Percentiles rank a stretch among this genome's conserved stretches.
Conservation (phyloP, 2,797 vertebrate species). For the Crax fasciolata region DNA sequence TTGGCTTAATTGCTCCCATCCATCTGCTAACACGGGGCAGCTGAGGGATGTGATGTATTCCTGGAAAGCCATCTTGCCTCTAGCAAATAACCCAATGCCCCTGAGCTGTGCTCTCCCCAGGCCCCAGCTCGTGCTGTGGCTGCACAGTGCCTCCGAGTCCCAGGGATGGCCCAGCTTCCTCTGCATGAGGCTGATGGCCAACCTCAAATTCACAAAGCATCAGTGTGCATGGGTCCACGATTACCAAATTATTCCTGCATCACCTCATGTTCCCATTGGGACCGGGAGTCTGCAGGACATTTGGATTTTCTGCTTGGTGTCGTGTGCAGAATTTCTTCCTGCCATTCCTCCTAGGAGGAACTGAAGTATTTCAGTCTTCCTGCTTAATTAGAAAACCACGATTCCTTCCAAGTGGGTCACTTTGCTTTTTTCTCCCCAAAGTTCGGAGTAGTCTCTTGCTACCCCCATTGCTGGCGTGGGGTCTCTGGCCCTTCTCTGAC, state of each 20-base stretch:
- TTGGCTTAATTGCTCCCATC: background rate
- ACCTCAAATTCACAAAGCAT: no score
- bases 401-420: background rate
- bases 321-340: background rate
- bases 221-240: background rate
- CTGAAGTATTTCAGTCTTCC: background rate
- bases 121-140: background rate
- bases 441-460: background rate
- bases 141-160: background rate
- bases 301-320: background rate
- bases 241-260: background rate
- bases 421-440: background rate
- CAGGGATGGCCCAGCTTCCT: background rate
- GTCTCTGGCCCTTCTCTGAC: background rate
- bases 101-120: background rate
- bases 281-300: background rate
- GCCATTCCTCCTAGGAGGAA: background rate
- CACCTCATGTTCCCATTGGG: background rate
- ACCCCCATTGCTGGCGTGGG: accelerated
- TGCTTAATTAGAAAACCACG: background rate
- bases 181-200: background rate
- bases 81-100: background rate
- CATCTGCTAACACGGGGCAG: background rate
- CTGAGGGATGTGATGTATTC: background rate
- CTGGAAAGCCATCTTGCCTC: no score